Percentiles rank a stretch among this genome's conserved stretches.
These are phyloP conservation scores for Albula goreensis DNA, from an alignment of 2,113 vertebrate species.

Conservation along the genomic window DNA sequence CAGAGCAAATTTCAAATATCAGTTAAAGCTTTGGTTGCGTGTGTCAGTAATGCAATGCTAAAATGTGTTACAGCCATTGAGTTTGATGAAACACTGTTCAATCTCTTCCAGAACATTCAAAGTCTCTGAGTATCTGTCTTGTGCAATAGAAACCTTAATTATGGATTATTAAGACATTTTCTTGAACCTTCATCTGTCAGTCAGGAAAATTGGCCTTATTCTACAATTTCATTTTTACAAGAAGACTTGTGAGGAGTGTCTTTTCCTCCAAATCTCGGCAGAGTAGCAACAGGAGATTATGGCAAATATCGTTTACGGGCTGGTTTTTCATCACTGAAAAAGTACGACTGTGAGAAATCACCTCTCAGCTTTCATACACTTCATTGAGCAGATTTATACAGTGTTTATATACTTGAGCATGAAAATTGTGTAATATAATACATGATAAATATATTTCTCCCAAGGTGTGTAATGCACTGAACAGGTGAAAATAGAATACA, in stretches of 20 bases:
- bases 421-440: neutral
- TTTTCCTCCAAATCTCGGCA: neutral
- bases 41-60: neutral
- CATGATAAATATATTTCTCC: no score
- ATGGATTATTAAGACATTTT: neutral
- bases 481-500: no score
- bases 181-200: neutral
- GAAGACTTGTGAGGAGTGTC: neutral
- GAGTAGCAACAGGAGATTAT: neutral
- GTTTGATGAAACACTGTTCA: neutral
- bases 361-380: neutral
- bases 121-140: neutral
- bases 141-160: neutral
- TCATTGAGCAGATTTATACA: neutral
- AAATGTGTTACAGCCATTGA: neutral
- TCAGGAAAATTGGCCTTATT: constrained; percentile 14
- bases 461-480: no score
- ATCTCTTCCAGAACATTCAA: neutral
- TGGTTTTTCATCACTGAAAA: neutral
- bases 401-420: neutral
- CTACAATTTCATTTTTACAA: neutral
- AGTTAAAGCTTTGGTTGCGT: neutral
- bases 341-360: neutral
- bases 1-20: neutral
- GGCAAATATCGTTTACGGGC: neutral